Percentiles rank a stretch among this genome's conserved stretches.
Conservation (phyloP, 1,140 invertebrate genomes). For the Bombyx mandarina region DNA sequence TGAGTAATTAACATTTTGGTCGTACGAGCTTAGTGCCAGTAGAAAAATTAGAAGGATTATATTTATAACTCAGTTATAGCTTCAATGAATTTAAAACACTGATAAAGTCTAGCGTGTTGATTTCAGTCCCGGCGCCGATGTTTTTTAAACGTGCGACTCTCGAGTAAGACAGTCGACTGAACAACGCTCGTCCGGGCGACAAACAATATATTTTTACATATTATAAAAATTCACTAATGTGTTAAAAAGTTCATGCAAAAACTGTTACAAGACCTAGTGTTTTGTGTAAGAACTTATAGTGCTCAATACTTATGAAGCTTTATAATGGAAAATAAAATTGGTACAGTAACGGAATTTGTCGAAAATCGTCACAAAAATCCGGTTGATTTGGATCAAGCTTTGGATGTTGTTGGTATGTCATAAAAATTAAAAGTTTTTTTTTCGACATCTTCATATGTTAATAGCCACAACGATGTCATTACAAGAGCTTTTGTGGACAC, state of each 20-base stretch:
- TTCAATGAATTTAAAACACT: conserved; percentile 2
- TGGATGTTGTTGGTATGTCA: conserved; percentile 34
- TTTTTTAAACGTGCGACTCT: background rate
- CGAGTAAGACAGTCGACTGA: conserved; percentile 1
- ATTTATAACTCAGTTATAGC: background rate
- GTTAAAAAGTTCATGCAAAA: too few relatives aligned
- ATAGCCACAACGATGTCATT: too few relatives aligned
- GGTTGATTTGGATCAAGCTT: conserved; percentile 43
- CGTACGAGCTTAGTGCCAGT: too few relatives aligned
- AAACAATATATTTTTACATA: too few relatives aligned
- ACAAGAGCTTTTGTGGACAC: too few relatives aligned
- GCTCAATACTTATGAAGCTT: too few relatives aligned
- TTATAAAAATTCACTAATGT: too few relatives aligned
- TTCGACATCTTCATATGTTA: too few relatives aligned
- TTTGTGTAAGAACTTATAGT: too few relatives aligned
- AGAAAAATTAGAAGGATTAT: background rate
- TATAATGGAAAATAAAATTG: conserved; percentile 20
- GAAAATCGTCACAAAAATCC: conserved; percentile 22
- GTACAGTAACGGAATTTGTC: conserved; percentile 30
- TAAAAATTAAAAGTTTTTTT: background rate
- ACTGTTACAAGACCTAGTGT: too few relatives aligned
- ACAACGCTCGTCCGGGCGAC: too few relatives aligned
- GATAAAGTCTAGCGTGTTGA: conserved; percentile 2
- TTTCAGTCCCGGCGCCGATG: background rate
- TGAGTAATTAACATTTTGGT: too few relatives aligned